Evolutionary conservation across 2,888 invertebrate genomes (phyloP).

Genomic region (Toxonevra muliebris): DNA sequence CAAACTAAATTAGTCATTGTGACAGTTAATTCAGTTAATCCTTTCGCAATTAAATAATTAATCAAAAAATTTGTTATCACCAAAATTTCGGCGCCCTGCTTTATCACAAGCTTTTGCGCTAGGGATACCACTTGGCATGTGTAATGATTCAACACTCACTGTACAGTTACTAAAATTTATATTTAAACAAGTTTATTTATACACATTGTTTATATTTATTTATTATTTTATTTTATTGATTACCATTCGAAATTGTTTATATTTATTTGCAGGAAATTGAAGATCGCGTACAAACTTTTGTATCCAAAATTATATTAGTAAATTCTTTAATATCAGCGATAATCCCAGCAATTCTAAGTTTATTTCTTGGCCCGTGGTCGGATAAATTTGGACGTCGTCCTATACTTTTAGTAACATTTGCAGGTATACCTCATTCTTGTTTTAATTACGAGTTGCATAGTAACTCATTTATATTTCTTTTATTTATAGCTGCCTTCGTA

Average conservation of each 20-base stretch:
- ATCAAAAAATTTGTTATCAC: no score
- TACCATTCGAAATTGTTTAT: background rate
- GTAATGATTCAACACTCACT: no score
- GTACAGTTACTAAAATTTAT: no score
- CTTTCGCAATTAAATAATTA: no score
- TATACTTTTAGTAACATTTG: conserved; percentile 70
- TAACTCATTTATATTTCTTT: background rate
- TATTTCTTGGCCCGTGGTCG: conserved; percentile 83
- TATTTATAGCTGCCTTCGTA: conserved; percentile 49
- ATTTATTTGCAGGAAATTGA: conserved; percentile 57
- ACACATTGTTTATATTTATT: background rate
- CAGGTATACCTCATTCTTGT: conserved; percentile 50
- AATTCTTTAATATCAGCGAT: conserved; percentile 72
- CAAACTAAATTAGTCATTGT: no score
- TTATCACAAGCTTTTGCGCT: no score
- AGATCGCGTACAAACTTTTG: conserved; percentile 71
- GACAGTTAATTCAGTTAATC: no score
- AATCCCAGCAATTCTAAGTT: conserved; percentile 72
- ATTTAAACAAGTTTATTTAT: background rate
- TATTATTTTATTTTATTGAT: no score
- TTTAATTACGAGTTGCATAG: no score
- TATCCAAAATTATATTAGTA: conserved; percentile 71
- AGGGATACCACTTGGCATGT: no score
- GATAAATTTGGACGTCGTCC: no score
- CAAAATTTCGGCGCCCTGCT: no score